Percentiles rank a stretch among this genome's conserved stretches.
These are phyloP conservation scores for Hyles vespertilio DNA, from an alignment of 1,140 invertebrate genomes.

Conservation along the genomic window DNA sequence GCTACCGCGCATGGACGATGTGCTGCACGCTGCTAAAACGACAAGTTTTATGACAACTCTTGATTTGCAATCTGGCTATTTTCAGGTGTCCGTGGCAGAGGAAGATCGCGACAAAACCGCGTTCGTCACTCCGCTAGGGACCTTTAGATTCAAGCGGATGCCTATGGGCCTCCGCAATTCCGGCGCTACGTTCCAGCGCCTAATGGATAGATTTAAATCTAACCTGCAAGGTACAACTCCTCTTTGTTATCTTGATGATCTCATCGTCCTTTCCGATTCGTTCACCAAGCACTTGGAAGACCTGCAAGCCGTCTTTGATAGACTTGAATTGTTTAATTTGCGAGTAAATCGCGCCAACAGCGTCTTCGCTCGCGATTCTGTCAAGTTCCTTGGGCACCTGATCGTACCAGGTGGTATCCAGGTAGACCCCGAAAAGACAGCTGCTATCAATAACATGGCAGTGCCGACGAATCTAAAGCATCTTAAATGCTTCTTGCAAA, in stretches of 20 bases:
- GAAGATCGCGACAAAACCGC: constrained; percentile 60
- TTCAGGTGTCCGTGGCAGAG: constrained; percentile 46
- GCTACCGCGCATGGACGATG: constrained; percentile 71
- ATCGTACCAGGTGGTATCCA: constrained; percentile 44
- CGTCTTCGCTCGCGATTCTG: constrained; percentile 32
- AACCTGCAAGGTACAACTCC: constrained; percentile 25
- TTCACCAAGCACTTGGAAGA: constrained; percentile 46
- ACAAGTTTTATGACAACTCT: constrained; percentile 56
- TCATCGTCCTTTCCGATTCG: constrained; percentile 45
- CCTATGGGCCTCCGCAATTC: constrained; percentile 56
- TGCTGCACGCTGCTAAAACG: constrained; percentile 49
- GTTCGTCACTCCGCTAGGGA: constrained; percentile 53
- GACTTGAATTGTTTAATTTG: constrained; percentile 17
- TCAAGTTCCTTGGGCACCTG: constrained; percentile 59
- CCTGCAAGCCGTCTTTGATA: constrained; percentile 35
- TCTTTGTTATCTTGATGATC: constrained; percentile 63
- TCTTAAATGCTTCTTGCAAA: constrained; percentile 37
- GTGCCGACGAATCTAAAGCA: constrained; percentile 25
- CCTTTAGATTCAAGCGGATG: constrained; percentile 51
- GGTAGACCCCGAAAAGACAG: constrained; percentile 21
- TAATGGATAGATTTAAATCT: constrained; percentile 44
- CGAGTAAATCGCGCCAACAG: constrained; percentile 47
- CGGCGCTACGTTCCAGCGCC: constrained; percentile 61
- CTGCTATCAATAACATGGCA: constrained; percentile 34
- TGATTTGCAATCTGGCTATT: constrained; percentile 67